These are phyloP conservation scores for Zaprionus bogoriensis DNA, from an alignment of 2,888 invertebrate species.

Conservation along the genomic window DNA sequence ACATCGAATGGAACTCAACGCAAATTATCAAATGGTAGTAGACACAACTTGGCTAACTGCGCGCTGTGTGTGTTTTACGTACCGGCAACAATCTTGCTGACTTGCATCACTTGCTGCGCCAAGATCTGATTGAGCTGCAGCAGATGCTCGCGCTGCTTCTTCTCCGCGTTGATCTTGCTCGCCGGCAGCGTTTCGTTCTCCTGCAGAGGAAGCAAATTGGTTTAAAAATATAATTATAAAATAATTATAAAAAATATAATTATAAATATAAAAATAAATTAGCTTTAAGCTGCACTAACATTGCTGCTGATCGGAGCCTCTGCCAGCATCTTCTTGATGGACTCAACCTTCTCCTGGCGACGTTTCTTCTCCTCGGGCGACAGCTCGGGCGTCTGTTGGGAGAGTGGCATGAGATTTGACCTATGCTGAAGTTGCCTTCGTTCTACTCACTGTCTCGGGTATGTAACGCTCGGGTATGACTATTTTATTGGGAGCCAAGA, in stretches of 20 bases:
- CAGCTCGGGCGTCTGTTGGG: conserved; percentile 89
- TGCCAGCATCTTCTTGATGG: conserved; percentile 94
- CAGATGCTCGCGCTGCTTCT: conserved; percentile 93
- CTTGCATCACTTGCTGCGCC: conserved; percentile 96
- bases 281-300: conserved; percentile 71
- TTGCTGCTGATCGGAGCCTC: conserved; percentile 84
- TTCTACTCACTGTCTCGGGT: conserved; percentile 89
- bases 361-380: conserved; percentile 93
- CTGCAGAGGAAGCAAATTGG: conserved; percentile 27
- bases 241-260: background rate
- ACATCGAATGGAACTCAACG: conserved; percentile 54
- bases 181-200: conserved; percentile 84
- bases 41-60: background rate
- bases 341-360: conserved; percentile 93
- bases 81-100: conserved; percentile 98
- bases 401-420: background rate
- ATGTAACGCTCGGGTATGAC: conserved; percentile 95
- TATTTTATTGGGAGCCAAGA: conserved; percentile 95
- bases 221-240: background rate
- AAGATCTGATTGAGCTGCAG: conserved; percentile 95
- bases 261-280: background rate
- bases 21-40: conserved; percentile 14
- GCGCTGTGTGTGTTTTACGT: conserved; percentile 83
- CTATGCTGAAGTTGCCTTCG: too few relatives aligned
- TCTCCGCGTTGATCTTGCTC: conserved; percentile 91